Evolutionary conservation across 2,888 invertebrate species (phyloP).

Genomic region (Yponomeuta plumbellus): DNA sequence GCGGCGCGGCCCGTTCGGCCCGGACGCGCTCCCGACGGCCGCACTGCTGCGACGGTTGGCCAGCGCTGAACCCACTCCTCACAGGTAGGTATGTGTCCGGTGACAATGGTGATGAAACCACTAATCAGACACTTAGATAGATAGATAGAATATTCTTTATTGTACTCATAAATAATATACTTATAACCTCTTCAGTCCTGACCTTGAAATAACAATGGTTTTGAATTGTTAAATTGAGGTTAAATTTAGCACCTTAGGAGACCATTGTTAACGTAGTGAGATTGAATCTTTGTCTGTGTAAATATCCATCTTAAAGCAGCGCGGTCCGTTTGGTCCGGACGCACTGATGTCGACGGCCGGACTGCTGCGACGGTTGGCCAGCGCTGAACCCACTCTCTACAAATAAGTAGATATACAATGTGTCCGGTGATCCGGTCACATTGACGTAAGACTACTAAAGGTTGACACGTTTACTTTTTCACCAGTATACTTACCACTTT

Average conservation of each 20-base stretch:
- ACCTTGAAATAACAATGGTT: too few species aligned
- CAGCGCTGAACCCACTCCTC: slow-evolving; percentile 61
- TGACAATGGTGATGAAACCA: slow-evolving; percentile 8
- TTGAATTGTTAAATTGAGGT: too few species aligned
- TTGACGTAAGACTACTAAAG: too few species aligned
- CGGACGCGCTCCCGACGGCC: slow-evolving; percentile 81
- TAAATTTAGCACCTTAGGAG: too few species aligned
- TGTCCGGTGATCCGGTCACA: slow-evolving; percentile 43
- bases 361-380: slow-evolving; percentile 78
- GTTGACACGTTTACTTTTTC: too few species aligned
- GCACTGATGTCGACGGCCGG: slow-evolving; percentile 80
- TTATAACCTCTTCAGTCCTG: too few species aligned
- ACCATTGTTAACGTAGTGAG: too few species aligned
- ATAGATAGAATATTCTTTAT: too few species aligned
- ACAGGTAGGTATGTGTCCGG: slow-evolving; percentile 77
- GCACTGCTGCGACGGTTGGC: slow-evolving; percentile 78
- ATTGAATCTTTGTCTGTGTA: too few species aligned
- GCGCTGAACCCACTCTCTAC: slow-evolving; percentile 65
- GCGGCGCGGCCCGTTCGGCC: slow-evolving; percentile 90
- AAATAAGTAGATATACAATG: slow-evolving; percentile 81
- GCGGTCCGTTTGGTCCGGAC: slow-evolving; percentile 89
- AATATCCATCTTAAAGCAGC: slow-evolving; percentile 61
- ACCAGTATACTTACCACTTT: too few species aligned
- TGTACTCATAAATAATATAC: too few species aligned
- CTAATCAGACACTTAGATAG: too few species aligned